phyloP scores from a whole-genome alignment of 2,113 vertebrate species.

The Machaerirhynchus nigripectus region DNA sequence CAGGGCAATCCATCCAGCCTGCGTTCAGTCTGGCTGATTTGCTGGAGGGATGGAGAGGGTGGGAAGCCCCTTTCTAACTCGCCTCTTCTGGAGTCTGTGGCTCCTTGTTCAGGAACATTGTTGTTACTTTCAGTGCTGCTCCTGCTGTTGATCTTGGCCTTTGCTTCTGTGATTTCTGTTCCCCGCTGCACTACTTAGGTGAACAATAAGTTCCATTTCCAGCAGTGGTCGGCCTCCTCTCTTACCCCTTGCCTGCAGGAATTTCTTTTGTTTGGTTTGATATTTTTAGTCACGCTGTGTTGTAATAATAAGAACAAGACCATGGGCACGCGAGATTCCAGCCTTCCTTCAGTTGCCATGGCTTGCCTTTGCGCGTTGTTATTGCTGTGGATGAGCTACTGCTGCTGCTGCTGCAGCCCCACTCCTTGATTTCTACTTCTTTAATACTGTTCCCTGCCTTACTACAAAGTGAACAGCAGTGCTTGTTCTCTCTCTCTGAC shows the following conservation, averaged over 20 bases:
- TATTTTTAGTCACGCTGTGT: slow-evolving; percentile 62
- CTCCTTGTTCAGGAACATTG: slow-evolving; percentile 27
- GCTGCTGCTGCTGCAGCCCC: slow-evolving; percentile 33
- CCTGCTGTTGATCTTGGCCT: slow-evolving; percentile 58
- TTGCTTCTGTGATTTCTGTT: slow-evolving; percentile 47
- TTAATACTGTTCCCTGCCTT: slow-evolving; percentile 55
- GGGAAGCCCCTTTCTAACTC: background rate
- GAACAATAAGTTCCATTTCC: slow-evolving; percentile 67
- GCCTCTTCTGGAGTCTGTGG: background rate
- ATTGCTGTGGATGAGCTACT: slow-evolving; percentile 52
- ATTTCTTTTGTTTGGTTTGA: slow-evolving; percentile 63
- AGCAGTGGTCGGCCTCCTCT: slow-evolving; percentile 53
- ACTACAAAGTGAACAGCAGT: slow-evolving; percentile 43
- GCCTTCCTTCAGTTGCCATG: slow-evolving; percentile 23
- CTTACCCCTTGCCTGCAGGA: slow-evolving; percentile 63
- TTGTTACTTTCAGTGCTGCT: slow-evolving; percentile 11
- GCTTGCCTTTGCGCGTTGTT: slow-evolving; percentile 30
- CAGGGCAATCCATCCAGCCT: background rate
- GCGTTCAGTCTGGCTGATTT: background rate
- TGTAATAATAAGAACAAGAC: slow-evolving; percentile 62
- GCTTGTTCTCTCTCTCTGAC: slow-evolving; percentile 53
- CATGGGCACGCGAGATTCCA: slow-evolving; percentile 29
- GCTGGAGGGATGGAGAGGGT: background rate
- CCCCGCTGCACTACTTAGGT: slow-evolving; percentile 31
- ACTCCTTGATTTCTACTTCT: slow-evolving; percentile 52